Conservation (phyloP, 2,113 vertebrate species). For the Menura novaehollandiae region DNA sequence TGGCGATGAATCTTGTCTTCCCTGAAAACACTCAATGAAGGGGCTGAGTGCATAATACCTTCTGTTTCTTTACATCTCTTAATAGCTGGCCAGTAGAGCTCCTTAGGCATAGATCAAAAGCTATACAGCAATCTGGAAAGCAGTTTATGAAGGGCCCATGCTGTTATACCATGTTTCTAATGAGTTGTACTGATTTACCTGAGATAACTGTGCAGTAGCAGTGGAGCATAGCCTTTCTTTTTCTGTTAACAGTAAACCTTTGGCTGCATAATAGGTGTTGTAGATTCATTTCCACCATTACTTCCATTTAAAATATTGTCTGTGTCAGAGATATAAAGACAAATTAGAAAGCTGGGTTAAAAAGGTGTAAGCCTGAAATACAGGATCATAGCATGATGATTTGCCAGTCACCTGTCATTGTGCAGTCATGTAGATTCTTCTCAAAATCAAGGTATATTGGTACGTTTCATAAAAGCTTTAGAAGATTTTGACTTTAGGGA, state of each 20-base stretch:
- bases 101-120: background rate
- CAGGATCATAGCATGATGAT: background rate
- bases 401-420: background rate
- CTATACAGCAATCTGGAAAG: background rate
- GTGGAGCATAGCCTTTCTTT: background rate
- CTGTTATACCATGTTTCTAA: background rate
- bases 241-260: background rate
- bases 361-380: background rate
- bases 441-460: background rate
- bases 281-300: background rate
- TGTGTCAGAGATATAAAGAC: background rate
- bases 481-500: background rate
- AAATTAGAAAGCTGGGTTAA: background rate
- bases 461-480: background rate
- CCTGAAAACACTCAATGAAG: background rate
- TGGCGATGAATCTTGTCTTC: background rate
- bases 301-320: background rate
- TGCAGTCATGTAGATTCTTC: background rate
- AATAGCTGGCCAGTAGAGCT: background rate
- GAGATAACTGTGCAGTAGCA: background rate
- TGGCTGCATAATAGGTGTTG: background rate
- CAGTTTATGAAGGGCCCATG: background rate
- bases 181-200: background rate
- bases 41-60: background rate
- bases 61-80: background rate